Base-by-base conservation (phyloP, 2,113 vertebrate genomes). In the Crotalus tigris region DNA sequence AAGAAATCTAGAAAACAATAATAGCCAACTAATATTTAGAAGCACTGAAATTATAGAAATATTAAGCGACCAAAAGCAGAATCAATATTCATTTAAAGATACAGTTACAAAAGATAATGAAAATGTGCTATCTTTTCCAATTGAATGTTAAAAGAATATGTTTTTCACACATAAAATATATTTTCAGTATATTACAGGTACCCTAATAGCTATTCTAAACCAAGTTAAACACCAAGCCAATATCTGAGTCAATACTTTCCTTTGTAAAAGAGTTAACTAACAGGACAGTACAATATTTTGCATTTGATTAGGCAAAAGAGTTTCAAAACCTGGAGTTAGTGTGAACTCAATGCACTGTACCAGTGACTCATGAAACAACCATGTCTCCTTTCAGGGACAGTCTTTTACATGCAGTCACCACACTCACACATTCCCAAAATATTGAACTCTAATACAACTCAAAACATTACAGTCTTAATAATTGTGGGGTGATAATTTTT, bases 1-100 rank as follows among this genome's bases (percentile, higher is more conserved):
- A 99, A 46, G 99, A 99, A 92, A 99, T 99, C 99, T 99, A 95
- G 91, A 93, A 49, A 87, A 91, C 81, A 93, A 96, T 51, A 64
- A 96, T 33, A 95, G 7, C 0, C 95, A 93, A 6, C 2, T 23
- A 92, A 85, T 90, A 94, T 24, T 96, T 59, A 93, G 44, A 55
- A 92, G 88, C n/a, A 15, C 46, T 81, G 58, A 64, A 89, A 64
- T 88, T 92, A 54, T 11, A n/a, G 13, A 39, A 39, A 4, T 64
- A 87, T 87, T 29, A 96, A 29, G 9, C 75, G 23, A 69, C 44
- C 7, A 12, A 75, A 0, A 0, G 33, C 0, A 0, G 94, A 81
- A 81, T 44, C 24, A n/a, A 1, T 91, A 58, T 7, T 53, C 1
- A 0, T 51, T 91, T 91, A 39, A 55, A 44, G 9, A 87, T 4